Conservation (phyloP, 2,888 invertebrate species). For the Tetranychus truncatus region DNA sequence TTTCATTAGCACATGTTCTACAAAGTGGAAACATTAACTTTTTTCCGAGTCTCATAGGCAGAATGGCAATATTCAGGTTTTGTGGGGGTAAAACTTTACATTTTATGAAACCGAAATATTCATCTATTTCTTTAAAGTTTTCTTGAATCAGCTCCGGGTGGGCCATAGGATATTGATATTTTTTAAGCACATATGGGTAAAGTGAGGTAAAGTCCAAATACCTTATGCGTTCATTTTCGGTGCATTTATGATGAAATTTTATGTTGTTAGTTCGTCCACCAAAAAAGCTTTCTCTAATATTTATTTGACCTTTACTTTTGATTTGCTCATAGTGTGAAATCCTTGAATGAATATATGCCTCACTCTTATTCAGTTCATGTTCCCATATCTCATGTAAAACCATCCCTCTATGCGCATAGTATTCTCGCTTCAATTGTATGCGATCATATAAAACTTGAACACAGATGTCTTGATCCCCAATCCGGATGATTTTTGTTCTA, state of each 20-base stretch:
- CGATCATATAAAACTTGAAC: neutral
- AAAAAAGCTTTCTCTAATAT: conserved; percentile 28
- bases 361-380: conserved; percentile 23
- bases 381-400: conserved; percentile 26
- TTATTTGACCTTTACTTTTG: neutral
- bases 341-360: neutral
- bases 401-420: conserved; percentile 20
- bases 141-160: conserved; percentile 27
- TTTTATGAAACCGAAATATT: conserved; percentile 28
- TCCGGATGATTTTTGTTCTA: neutral
- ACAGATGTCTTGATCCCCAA: too few species aligned
- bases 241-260: conserved; percentile 26
- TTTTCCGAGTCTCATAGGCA: conserved; percentile 25
- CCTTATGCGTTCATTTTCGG: conserved; percentile 11
- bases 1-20: too few species aligned
- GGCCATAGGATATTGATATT: conserved; percentile 26
- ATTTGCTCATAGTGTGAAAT: too few species aligned
- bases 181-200: conserved; percentile 26
- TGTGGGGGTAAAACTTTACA: conserved; percentile 29
- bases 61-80: conserved; percentile 28
- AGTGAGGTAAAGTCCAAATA: conserved; percentile 28
- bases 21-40: conserved; percentile 19
- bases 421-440: neutral
- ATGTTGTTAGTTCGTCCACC: conserved; percentile 29
- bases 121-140: conserved; percentile 19